These are phyloP conservation scores for Drosophila kohkoa DNA, from an alignment of 1,140 invertebrate genomes.

Conservation along the genomic window DNA sequence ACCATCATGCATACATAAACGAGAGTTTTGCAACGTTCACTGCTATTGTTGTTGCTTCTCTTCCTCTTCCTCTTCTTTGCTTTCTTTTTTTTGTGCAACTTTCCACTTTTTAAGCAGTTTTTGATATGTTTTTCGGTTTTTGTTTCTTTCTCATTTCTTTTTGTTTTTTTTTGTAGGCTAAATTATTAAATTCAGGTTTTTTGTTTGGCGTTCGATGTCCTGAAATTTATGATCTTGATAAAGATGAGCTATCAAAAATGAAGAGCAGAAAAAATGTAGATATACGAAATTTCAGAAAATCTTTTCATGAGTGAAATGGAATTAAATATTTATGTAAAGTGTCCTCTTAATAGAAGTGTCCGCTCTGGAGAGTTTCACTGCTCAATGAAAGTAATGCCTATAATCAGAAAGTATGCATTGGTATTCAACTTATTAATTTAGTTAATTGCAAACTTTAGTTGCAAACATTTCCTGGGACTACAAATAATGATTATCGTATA, in stretches of 20 bases:
- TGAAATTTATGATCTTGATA: conserved; percentile 28
- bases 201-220: not conserved
- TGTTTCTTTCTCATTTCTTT: not conserved
- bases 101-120: conserved; percentile 22
- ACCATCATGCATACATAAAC: conserved; percentile 64
- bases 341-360: too few species aligned
- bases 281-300: too few species aligned
- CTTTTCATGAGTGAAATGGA: too few species aligned
- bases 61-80: not conserved
- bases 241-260: not conserved
- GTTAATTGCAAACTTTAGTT: too few species aligned
- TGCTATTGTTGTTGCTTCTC: conserved; percentile 35
- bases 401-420: too few species aligned
- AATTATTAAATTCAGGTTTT: conserved; percentile 38
- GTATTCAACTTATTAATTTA: too few species aligned
- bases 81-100: conserved; percentile 13
- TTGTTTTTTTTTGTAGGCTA: conserved; percentile 9
- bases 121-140: conserved; percentile 5
- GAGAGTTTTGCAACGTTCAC: conserved; percentile 59
- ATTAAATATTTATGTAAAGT: too few species aligned
- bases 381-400: too few species aligned
- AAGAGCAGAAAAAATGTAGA: not conserved
- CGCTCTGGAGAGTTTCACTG: too few species aligned
- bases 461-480: too few species aligned
- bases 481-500: too few species aligned